phyloP scores from a whole-genome alignment of 2,113 vertebrate species.

The Dasyornis broadbenti region DNA sequence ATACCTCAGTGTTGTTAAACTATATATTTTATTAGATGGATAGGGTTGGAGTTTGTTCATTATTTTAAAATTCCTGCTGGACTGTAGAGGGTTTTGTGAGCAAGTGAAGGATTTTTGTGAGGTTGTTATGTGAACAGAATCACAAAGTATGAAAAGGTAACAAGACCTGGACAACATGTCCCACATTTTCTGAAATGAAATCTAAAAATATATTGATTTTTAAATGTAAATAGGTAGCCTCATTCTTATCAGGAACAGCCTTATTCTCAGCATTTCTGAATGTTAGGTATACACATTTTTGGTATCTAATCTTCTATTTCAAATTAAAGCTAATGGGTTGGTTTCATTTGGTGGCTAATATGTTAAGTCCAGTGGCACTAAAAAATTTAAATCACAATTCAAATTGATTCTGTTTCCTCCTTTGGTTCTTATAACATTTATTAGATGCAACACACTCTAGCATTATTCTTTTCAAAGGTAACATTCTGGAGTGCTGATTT shows the following conservation, averaged over 20 bases:
- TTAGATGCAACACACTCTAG: not conserved
- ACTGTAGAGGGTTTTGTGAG: fast-evolving
- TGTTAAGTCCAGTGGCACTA: not conserved
- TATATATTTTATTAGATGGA: not conserved
- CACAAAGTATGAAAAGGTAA: not conserved
- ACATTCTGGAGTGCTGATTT: not conserved
- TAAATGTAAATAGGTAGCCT: not conserved
- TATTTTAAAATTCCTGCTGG: not conserved
- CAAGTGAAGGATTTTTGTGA: not conserved
- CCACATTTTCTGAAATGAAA: not conserved
- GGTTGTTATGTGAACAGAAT: not conserved
- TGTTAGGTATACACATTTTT: not conserved
- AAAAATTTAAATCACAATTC: not conserved
- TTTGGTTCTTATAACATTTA: not conserved
- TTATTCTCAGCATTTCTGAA: not conserved
- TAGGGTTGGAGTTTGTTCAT: not conserved
- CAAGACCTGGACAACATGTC: not conserved
- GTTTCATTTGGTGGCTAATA: not conserved
- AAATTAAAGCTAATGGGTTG: not conserved
- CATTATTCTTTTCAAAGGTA: not conserved
- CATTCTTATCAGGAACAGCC: not conserved
- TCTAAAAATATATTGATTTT: not conserved
- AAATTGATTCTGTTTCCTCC: not conserved
- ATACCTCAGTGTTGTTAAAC: not conserved
- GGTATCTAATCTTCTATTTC: not conserved